These are phyloP conservation scores for Actinopyga echinites DNA, from an alignment of 53 echinoderm and acorn worm species.

Conservation along the genomic window DNA sequence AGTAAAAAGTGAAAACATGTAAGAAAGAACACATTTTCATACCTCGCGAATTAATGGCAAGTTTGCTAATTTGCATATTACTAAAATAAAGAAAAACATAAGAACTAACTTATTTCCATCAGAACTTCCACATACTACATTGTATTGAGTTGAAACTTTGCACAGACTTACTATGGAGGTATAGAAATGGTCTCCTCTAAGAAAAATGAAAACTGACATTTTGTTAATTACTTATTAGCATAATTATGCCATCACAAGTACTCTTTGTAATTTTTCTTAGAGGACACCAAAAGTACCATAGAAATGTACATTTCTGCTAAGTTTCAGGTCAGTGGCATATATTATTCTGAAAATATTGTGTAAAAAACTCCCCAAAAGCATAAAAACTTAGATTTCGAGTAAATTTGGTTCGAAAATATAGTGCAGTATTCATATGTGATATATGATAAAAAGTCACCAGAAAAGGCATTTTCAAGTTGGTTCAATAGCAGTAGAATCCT, in stretches of 20 bases:
- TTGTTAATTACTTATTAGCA: no score
- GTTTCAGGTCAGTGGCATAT: no score
- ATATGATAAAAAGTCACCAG: background rate
- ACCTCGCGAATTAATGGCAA: no score
- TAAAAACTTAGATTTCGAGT: background rate
- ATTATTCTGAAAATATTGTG: background rate
- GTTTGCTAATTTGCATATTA: conserved; percentile 15
- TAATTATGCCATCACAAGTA: no score
- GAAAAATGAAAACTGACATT: no score
- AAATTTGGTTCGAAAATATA: background rate
- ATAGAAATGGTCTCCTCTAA: no score
- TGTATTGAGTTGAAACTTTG: conserved; percentile 1
- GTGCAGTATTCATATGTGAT: background rate
- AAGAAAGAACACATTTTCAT: no score
- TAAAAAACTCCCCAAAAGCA: background rate
- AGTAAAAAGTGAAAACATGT: no score
- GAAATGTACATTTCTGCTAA: no score
- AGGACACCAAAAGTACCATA: no score
- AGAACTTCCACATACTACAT: background rate
- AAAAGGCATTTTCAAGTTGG: background rate
- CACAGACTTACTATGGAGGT: no score
- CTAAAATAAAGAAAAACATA: conserved; percentile 16
- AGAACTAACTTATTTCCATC: background rate
- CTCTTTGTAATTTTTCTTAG: no score
- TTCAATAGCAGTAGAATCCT: conserved; percentile 17